Evolutionary conservation across 1,140 invertebrate genomes (phyloP).

Genomic region (Drosophila mauritiana): DNA sequence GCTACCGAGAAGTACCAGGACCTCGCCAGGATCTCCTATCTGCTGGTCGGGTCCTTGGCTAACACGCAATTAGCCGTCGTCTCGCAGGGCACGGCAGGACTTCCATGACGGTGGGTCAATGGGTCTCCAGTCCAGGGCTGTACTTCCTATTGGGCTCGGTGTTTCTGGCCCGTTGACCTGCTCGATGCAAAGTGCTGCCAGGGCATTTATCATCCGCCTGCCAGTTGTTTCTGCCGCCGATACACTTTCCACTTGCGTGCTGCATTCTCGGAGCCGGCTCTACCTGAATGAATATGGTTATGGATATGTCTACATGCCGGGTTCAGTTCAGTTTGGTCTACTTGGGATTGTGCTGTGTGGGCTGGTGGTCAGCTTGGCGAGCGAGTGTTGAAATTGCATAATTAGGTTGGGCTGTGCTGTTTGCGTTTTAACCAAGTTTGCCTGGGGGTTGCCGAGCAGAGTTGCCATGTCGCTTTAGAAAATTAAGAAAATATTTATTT

Average conservation of each 20-base stretch:
- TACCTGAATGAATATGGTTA: slow-evolving; percentile 67
- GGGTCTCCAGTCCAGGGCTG: slow-evolving; percentile 25
- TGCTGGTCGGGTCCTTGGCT: slow-evolving; percentile 34
- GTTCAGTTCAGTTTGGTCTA: neutral
- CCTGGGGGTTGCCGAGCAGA: slow-evolving; percentile 24
- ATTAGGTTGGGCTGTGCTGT: slow-evolving; percentile 59
- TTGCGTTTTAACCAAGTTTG: slow-evolving; percentile 23
- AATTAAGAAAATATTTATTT: neutral
- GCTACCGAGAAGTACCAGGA: slow-evolving; percentile 48
- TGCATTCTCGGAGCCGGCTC: slow-evolving; percentile 45
- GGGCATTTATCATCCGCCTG: slow-evolving; percentile 61
- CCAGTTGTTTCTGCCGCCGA: slow-evolving; percentile 49
- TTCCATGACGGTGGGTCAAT: slow-evolving; percentile 51
- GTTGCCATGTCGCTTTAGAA: slow-evolving; percentile 12
- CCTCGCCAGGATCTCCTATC: slow-evolving; percentile 36
- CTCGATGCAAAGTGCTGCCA: slow-evolving; percentile 49
- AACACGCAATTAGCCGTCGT: slow-evolving; percentile 64
- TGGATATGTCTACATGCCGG: slow-evolving; percentile 20
- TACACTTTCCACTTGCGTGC: slow-evolving; percentile 69
- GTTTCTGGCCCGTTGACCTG: slow-evolving; percentile 63
- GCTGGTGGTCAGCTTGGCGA: slow-evolving; percentile 43
- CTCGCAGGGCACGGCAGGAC: slow-evolving; percentile 68
- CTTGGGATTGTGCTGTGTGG: slow-evolving; percentile 41
- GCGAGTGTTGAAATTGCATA: slow-evolving; percentile 78
- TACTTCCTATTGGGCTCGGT: slow-evolving; percentile 64